These are phyloP conservation scores for Catocala nupta DNA, from an alignment of 2,888 invertebrate genomes.

Conservation along the genomic window DNA sequence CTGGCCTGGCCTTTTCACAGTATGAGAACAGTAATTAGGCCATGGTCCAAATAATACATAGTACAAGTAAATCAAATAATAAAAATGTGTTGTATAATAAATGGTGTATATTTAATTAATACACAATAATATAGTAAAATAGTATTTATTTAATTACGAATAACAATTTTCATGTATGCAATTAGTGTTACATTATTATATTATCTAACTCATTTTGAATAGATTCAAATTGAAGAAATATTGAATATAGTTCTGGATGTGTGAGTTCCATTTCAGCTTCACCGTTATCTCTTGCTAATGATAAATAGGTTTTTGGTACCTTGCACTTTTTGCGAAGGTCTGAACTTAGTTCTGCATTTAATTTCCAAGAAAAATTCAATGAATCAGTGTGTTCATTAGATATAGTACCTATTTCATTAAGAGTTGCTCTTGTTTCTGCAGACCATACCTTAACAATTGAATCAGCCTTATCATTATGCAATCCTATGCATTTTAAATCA, in stretches of 20 bases:
- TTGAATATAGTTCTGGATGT: slow-evolving; percentile 76
- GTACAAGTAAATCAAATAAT: not conserved
- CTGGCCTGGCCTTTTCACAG: no score
- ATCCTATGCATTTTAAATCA: slow-evolving; percentile 69
- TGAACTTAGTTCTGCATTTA: slow-evolving; percentile 81
- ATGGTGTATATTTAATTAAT: no score
- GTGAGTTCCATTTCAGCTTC: slow-evolving; percentile 74
- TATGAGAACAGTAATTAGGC: no score
- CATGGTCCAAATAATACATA: no score
- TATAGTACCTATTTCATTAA: slow-evolving; percentile 68
- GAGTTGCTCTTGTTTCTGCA: slow-evolving; percentile 69
- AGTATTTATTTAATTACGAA: no score
- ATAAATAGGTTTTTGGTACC: slow-evolving; percentile 75
- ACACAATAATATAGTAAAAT: no score
- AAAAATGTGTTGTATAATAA: not conserved
- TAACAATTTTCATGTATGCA: not conserved
- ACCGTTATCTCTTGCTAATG: slow-evolving; percentile 55
- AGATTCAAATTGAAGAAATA: slow-evolving; percentile 79
- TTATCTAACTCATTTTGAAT: slow-evolving; percentile 82
- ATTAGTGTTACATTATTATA: slow-evolving; percentile 54
- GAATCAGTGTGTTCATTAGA: slow-evolving; percentile 55
- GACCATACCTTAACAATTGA: slow-evolving; percentile 79
- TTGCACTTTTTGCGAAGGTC: slow-evolving; percentile 76
- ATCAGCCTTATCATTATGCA: slow-evolving; percentile 72
- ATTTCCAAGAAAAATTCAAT: slow-evolving; percentile 72